A percentile compares a stretch with the other conserved stretches of the same genome.
Evolutionary conservation across 2,888 invertebrate genomes (phyloP).

Genomic region (Acanthosoma haemorrhoidale): DNA sequence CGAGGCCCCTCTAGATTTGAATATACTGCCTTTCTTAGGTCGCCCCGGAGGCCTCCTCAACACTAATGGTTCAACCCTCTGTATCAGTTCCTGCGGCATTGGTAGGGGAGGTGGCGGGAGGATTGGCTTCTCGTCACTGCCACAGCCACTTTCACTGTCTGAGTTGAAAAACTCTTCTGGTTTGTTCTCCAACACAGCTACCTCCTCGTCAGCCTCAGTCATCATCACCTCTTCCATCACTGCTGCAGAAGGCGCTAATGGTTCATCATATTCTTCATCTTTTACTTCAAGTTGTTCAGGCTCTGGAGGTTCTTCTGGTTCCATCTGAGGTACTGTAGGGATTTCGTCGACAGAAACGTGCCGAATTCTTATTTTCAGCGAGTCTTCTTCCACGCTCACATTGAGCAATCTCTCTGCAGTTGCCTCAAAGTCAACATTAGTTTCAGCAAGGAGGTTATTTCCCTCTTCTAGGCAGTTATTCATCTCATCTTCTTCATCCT

Average conservation of each 20-base stretch:
- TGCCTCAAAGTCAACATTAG: conserved; percentile 41
- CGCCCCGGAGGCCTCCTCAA: conserved; percentile 40
- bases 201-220: not conserved
- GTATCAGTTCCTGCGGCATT: not conserved
- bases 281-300: not conserved
- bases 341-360: not conserved
- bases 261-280: not conserved
- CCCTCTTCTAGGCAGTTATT: conserved; percentile 38
- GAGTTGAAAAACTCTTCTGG: conserved; percentile 31
- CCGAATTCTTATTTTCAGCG: conserved; percentile 3
- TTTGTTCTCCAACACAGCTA: not conserved
- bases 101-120: conserved; percentile 26
- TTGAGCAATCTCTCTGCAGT: conserved; percentile 41
- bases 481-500: conserved; percentile 41
- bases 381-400: conserved; percentile 32
- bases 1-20: conserved; percentile 64
- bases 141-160: conserved; percentile 32
- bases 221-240: not conserved
- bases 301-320: not conserved
- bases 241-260: not conserved
- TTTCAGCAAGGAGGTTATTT: conserved; percentile 41
- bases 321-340: not conserved
- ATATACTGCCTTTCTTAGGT: conserved; percentile 78
- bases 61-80: conserved; percentile 34
- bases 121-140: not conserved